Evolutionary conservation across 2,888 invertebrate genomes (phyloP), one percentile per base, ranked within the genome.

Genomic region (Chalcosyrphus nemorum): DNA sequence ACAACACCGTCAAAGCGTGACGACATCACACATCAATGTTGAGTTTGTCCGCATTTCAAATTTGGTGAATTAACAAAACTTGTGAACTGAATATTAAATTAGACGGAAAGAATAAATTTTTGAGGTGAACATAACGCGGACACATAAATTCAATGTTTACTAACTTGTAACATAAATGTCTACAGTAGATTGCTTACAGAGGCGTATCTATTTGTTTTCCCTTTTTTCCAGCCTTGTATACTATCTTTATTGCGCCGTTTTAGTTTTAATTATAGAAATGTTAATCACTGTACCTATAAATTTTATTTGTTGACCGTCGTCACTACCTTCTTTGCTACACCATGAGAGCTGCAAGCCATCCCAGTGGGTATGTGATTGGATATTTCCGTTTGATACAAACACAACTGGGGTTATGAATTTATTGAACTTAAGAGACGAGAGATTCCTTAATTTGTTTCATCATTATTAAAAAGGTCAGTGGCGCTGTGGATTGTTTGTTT

Each of bases 401-500:
- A 17, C 35, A 6, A 0, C 17, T 2, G 17, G 6, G 17, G 7
- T 17, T 43, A 13, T 43, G 17, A 43, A 17, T 43, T 41, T 43
- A 17, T 43, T 43, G 43, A 43, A 43, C 43, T 43, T 17, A 17
- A 43, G 2, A 43, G 6, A 15, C n/a, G n/a, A 11, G 13, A 43
- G 17, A 54, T 2, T 43, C 43, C 15, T 43, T 43, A 43, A 17
- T 17, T 17, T 9, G 35, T 47, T 41, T 17, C 9, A 2, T 9
- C 35, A 27, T 50, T 56, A 70, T 61, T 61, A 35, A 77, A 56
- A 77, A 77, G 70, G 77, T 77, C 77, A 77, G 61, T 77, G 77
- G 70, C 70, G 77, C 70, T 43, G 45, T 32, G 13, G n/a, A 9
- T 17, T 17, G 43, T 43, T 17, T 5, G 43, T 17, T 43, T 17